A percentile compares a stretch with the other conserved stretches of the same genome.
These are phyloP conservation scores for Patella caerulea DNA, from an alignment of 2,888 invertebrate species.

Conservation along the genomic window DNA sequence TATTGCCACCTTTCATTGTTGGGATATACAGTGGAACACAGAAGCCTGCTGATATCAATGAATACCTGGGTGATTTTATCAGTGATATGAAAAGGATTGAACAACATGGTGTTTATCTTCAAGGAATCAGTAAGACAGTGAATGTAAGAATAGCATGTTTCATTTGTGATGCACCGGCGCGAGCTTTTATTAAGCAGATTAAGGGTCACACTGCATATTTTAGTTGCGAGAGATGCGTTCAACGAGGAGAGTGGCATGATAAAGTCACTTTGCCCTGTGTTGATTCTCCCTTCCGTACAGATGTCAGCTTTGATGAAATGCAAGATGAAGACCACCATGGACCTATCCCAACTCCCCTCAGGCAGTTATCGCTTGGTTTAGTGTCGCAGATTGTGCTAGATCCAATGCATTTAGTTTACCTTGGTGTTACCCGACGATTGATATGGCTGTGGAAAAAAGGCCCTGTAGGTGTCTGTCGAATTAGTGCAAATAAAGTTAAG, in stretches of 20 bases:
- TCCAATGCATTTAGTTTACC: conserved; percentile 57
- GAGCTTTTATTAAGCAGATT: conserved; percentile 50
- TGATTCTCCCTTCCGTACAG: conserved; percentile 32
- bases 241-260: conserved; percentile 31
- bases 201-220: conserved; percentile 57
- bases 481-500: conserved; percentile 8
- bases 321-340: conserved; percentile 40
- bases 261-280: conserved; percentile 36
- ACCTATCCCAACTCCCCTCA: conserved; percentile 28
- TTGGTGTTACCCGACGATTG: conserved; percentile 44
- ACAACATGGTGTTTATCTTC: conserved; percentile 9
- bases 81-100: conserved; percentile 31
- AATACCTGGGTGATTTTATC: conserved; percentile 33
- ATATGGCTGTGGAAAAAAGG: conserved; percentile 37
- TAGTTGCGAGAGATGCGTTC: conserved; percentile 56
- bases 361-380: conserved; percentile 32
- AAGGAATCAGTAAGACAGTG: neutral
- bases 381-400: conserved; percentile 49
- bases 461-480: conserved; percentile 12
- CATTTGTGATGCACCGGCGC: conserved; percentile 60
- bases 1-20: conserved; percentile 33
- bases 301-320: conserved; percentile 40
- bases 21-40: conserved; percentile 33
- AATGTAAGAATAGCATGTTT: conserved; percentile 38
- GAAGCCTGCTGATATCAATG: conserved; percentile 32